These are phyloP conservation scores for Lycaon pictus DNA, from an alignment of 2,113 vertebrate species.

Conservation along the genomic window DNA sequence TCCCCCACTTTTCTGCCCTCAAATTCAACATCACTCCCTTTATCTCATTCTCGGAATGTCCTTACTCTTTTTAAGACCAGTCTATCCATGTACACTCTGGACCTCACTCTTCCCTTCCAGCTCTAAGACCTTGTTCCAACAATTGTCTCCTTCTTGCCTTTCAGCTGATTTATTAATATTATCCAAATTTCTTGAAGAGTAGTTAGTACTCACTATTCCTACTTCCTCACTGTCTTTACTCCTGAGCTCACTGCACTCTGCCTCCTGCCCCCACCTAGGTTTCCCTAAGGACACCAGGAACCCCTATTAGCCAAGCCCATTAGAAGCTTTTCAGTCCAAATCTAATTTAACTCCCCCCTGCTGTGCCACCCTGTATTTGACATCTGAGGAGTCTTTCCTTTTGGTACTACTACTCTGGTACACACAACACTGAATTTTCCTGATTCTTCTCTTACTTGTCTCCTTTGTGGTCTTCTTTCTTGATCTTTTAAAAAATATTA, in stretches of 20 bases:
- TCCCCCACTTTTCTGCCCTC: neutral
- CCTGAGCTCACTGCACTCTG: neutral
- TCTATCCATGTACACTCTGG: neutral
- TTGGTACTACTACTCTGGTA: neutral
- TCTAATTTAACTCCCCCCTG: neutral
- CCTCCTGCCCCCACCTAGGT: neutral
- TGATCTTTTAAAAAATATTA: neutral
- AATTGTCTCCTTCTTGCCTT: neutral
- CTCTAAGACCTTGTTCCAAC: neutral
- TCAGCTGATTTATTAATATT: neutral
- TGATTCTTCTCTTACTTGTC: neutral
- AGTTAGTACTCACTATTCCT: neutral
- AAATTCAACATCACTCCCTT: neutral
- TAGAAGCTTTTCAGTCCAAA: neutral
- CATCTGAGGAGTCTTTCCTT: neutral
- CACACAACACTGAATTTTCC: neutral
- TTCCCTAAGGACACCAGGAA: neutral
- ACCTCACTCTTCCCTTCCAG: neutral
- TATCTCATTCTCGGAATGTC: neutral
- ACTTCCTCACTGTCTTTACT: neutral
- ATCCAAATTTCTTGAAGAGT: neutral
- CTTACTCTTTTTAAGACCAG: neutral
- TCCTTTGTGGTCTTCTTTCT: neutral
- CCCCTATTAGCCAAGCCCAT: neutral
- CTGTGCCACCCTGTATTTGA: neutral